phyloP scores from a whole-genome alignment of 2,888 invertebrate genomes.

The Cenopis cana region DNA sequence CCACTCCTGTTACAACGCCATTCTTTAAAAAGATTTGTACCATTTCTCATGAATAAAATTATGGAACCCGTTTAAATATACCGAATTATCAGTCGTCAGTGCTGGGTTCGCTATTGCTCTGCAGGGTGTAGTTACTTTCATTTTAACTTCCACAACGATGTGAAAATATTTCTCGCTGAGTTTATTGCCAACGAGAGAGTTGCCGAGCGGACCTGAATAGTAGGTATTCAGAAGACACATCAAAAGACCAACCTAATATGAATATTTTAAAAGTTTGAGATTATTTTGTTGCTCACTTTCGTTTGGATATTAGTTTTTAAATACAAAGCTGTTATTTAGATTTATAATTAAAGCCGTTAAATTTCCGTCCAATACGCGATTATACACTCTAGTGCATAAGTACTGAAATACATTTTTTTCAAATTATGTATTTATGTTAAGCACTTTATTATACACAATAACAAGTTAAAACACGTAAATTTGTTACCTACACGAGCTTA shows the following conservation, averaged over 20 bases:
- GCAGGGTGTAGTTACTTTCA: constrained; percentile 81
- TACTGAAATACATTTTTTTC: too few species aligned
- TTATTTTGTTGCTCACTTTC: background rate
- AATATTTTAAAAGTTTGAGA: constrained; percentile 22
- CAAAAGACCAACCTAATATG: constrained; percentile 51
- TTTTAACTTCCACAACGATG: constrained; percentile 83
- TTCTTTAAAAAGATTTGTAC: constrained; percentile 24
- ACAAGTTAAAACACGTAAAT: too few species aligned
- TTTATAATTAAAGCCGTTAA: background rate
- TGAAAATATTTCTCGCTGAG: constrained; percentile 82
- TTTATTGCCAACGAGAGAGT: constrained; percentile 79
- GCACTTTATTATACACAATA: too few species aligned
- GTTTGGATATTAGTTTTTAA: background rate
- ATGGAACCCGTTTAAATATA: constrained; percentile 74
- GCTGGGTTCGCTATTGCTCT: constrained; percentile 71
- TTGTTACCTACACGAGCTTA: too few species aligned
- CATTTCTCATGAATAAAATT: constrained; percentile 76
- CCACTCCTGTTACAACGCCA: constrained; percentile 2
- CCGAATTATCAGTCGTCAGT: constrained; percentile 72
- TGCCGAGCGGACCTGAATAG: constrained; percentile 61
- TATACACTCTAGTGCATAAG: too few species aligned
- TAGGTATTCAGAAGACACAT: constrained; percentile 53
- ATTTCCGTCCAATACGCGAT: too few species aligned
- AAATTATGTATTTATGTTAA: too few species aligned
- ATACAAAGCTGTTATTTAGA: background rate